Evolutionary conservation across 1,140 invertebrate species (phyloP).

Genomic region (Lepeophtheirus salmonis): DNA sequence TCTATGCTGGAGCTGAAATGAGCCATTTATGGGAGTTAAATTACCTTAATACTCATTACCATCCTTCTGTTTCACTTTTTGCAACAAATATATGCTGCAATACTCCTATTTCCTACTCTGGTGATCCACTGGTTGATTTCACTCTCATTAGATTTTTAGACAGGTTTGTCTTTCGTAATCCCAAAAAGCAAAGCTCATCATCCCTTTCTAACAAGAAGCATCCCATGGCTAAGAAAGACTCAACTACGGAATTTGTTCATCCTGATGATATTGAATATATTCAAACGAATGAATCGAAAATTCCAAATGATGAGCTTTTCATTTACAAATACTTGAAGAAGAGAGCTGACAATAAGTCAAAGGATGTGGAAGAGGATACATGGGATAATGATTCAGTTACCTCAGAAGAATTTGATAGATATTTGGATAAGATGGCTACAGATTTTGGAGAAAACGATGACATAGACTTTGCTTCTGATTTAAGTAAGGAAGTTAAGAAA

Average conservation of each 20-base stretch:
- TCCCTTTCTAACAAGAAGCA: conserved; percentile 22
- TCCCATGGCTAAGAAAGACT: conserved; percentile 16
- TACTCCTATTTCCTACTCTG: conserved; percentile 54
- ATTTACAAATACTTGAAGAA: conserved; percentile 17
- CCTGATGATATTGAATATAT: conserved; percentile 42
- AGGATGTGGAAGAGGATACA: conserved; percentile 27
- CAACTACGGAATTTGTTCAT: conserved; percentile 13
- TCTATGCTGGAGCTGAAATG: conserved; percentile 50
- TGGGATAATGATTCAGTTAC: conserved; percentile 25
- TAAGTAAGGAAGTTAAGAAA: conserved; percentile 8
- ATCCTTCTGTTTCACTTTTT: conserved; percentile 76
- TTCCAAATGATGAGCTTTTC: conserved; percentile 20
- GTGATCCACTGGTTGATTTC: conserved; percentile 82
- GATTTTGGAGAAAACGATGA: conserved; percentile 25
- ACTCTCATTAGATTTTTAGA: conserved; percentile 72
- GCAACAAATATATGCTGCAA: conserved; percentile 57
- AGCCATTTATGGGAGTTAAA: conserved; percentile 49
- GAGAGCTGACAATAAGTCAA: conserved; percentile 20
- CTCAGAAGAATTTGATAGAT: conserved; percentile 24
- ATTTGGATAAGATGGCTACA: conserved; percentile 40
- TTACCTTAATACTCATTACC: conserved; percentile 52
- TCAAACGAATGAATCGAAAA: conserved; percentile 30
- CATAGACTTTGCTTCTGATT: conserved; percentile 24
- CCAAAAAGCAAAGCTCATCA: conserved; percentile 56
- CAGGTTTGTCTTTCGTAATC: conserved; percentile 87